These are phyloP conservation scores for Pomacea canaliculata DNA, from an alignment of 2,888 invertebrate species.

Conservation along the genomic window DNA sequence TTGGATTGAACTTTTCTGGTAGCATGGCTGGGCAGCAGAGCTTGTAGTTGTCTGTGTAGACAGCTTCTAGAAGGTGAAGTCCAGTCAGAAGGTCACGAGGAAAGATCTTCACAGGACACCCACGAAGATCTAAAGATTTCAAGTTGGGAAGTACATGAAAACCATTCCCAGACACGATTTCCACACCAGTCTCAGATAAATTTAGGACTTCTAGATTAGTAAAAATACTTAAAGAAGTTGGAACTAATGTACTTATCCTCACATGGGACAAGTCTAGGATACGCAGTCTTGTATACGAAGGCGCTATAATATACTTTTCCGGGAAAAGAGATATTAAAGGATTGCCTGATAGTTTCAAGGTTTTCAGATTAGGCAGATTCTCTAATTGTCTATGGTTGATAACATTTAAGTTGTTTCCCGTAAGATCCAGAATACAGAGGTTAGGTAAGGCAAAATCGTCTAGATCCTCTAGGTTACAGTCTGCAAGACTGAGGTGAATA, in stretches of 20 bases:
- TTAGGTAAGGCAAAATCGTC: background rate
- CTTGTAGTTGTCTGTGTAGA: slow-evolving; percentile 14
- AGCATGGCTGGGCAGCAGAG: slow-evolving; percentile 17
- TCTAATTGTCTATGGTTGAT: background rate
- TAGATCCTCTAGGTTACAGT: background rate
- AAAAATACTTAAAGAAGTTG: background rate
- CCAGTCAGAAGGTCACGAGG: background rate
- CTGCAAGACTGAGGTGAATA: background rate
- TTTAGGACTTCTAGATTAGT: background rate
- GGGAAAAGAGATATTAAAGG: background rate
- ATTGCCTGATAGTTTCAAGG: background rate
- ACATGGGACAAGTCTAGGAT: background rate
- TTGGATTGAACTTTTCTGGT: background rate
- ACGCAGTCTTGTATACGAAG: background rate
- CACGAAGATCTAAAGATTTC: background rate
- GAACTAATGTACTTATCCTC: background rate
- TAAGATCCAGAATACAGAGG: background rate
- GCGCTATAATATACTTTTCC: background rate
- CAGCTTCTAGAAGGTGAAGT: background rate
- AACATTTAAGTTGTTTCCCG: background rate
- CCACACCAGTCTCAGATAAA: background rate
- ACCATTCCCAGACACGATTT: background rate
- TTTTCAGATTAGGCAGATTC: background rate
- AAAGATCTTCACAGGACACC: background rate
- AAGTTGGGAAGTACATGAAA: background rate